Conservation (phyloP, 2,888 invertebrate genomes). For the Xestia sexstrigata region DNA sequence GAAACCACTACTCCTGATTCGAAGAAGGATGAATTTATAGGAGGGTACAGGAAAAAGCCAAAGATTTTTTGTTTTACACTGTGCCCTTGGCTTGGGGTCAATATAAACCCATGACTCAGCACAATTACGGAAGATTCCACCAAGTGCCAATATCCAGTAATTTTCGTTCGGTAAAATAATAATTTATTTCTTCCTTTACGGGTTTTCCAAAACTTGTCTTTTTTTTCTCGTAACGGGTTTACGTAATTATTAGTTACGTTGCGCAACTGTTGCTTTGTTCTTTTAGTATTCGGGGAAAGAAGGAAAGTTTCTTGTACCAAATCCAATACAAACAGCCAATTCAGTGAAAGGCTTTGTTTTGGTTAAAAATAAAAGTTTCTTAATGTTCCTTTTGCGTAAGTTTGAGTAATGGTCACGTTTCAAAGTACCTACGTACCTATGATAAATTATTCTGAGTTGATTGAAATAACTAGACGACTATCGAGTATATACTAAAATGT, state of each 20-base stretch:
- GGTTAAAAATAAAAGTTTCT: background rate
- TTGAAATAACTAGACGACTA: background rate
- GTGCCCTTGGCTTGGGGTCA: constrained; percentile 2
- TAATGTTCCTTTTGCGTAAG: background rate
- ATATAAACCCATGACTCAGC: constrained; percentile 51
- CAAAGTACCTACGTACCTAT: too few species aligned
- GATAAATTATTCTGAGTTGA: background rate
- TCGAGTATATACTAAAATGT: too few species aligned
- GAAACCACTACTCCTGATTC: constrained; percentile 33
- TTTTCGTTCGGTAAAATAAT: constrained; percentile 23
- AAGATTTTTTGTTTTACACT: background rate
- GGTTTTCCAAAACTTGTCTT: constrained; percentile 17
- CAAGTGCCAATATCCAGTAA: background rate
- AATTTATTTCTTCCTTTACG: constrained; percentile 5
- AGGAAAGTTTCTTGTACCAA: background rate
- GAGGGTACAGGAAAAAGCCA: background rate
- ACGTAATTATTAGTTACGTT: constrained; percentile 11
- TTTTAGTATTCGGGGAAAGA: background rate
- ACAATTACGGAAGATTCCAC: constrained; percentile 41
- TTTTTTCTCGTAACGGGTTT: constrained; percentile 10
- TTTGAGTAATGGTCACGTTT: background rate
- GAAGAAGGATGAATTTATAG: constrained; percentile 27
- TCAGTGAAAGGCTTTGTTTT: background rate
- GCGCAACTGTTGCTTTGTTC: background rate
- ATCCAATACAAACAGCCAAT: background rate